Evolutionary conservation across 2,888 invertebrate genomes (phyloP).

Genomic region (Epinotia brunnichana): DNA sequence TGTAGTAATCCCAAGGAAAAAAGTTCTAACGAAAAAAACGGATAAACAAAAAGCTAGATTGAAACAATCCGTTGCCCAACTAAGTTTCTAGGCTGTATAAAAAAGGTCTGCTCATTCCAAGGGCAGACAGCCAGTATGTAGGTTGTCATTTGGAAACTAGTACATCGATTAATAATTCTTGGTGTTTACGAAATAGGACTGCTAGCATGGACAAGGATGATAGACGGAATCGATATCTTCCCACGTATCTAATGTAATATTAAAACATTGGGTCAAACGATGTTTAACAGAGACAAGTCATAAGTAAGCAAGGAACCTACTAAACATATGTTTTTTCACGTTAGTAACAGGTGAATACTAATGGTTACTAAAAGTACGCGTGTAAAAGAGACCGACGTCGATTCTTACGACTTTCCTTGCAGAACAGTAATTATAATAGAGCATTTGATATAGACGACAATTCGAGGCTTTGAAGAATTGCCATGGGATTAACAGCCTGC

Average conservation of each 20-base stretch:
- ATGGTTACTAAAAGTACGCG: neutral
- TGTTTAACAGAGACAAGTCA: neutral
- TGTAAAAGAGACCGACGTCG: neutral
- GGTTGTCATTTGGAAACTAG: constrained; percentile 22
- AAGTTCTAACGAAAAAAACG: neutral
- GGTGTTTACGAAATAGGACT: constrained; percentile 20
- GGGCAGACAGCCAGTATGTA: constrained; percentile 22
- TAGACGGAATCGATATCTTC: constrained; percentile 35
- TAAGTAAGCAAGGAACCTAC: neutral
- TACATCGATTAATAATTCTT: constrained; percentile 35
- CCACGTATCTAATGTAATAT: constrained; percentile 33
- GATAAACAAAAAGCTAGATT: neutral
- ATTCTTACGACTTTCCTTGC: neutral
- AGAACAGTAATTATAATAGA: neutral
- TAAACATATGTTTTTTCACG: neutral
- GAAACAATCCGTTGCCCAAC: neutral
- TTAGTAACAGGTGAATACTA: constrained; percentile 13
- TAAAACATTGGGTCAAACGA: constrained; percentile 29
- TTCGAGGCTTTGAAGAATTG: neutral
- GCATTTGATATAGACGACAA: neutral
- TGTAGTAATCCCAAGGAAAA: neutral
- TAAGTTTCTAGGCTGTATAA: neutral
- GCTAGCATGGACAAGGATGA: constrained; percentile 14
- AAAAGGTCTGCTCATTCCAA: constrained; percentile 1
- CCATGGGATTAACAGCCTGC: neutral